These are phyloP conservation scores for Chamaetylas fuelleborni DNA, from an alignment of 2,113 vertebrate species.

Conservation along the genomic window DNA sequence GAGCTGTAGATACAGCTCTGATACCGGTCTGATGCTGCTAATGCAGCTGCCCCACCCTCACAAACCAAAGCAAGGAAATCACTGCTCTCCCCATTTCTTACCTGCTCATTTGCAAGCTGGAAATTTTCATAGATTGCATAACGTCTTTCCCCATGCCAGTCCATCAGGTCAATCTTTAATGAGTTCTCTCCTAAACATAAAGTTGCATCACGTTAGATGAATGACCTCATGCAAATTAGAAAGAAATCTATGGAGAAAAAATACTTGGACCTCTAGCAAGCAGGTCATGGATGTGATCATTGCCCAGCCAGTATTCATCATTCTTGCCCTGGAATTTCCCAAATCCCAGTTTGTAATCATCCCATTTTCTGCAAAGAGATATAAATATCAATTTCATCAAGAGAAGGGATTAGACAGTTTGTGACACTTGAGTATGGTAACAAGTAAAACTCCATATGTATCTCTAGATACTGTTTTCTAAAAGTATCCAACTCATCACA, in stretches of 20 bases:
- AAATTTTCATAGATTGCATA: conserved; percentile 85
- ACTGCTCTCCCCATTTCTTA: not conserved
- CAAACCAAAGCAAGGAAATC: not conserved
- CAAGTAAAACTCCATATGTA: not conserved
- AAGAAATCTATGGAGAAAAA: not conserved
- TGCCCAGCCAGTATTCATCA: conserved; percentile 92
- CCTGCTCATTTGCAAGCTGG: conserved; percentile 78
- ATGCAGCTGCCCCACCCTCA: not conserved
- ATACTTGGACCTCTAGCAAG: conserved; percentile 74
- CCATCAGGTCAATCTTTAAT: conserved; percentile 87
- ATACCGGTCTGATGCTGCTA: not conserved
- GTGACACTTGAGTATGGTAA: not conserved
- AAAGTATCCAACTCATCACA: not conserved
- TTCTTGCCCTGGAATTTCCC: conserved; percentile 83
- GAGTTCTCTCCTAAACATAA: conserved; percentile 76
- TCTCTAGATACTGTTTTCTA: not conserved
- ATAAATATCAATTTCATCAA: not conserved
- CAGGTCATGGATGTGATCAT: conserved; percentile 82
- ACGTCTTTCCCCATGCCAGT: conserved; percentile 83
- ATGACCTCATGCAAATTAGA: not conserved
- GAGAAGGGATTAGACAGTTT: not conserved
- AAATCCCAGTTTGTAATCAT: conserved; percentile 88
- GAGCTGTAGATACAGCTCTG: not conserved
- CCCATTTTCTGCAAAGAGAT: conserved; percentile 80
- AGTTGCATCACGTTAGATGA: not conserved